Base-by-base conservation (phyloP, 2,113 vertebrate genomes). In the Mormyrus lacerda region DNA sequence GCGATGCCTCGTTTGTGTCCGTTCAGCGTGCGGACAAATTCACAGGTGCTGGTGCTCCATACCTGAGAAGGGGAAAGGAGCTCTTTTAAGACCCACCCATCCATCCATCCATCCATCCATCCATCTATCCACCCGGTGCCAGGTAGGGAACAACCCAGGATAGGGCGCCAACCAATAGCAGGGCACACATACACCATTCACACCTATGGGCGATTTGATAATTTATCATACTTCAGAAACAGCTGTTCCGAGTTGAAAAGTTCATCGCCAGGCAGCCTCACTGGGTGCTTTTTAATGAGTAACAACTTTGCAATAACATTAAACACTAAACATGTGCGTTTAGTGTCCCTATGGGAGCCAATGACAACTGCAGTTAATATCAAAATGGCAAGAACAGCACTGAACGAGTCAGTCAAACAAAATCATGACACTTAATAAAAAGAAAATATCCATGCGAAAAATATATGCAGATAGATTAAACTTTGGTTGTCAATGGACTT, bases 21-120 rank as follows among this genome's bases (percentile, higher is more conserved):
- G 27, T 99, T 99, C 27, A 99, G 96, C 42, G 98, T 99, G 11
- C 98, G 97, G n/a, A 99, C 98, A 91, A 99, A 99, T 92, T 99
- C 98, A 73, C 98, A 99, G 0, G 98, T 99, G 91, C 98, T 99
- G 1, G 98, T 99, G 95, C 98, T 99, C 98, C 98, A 99, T 88
- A 99, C 98, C 98, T 99, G 53, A 0, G 51, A 27, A 24, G 4
- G 48, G 13, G 47, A 19, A 42, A 31, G 87, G 9, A 44, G 39
- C 5, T 15, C 1, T 8, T 47, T 47, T 17, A 47, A 13, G n/a
- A n/a, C n/a, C n/a, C n/a, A n/a, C n/a, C n/a, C 61, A 69, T 0
- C 61, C 55, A n/a, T 58, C 58, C 48, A 9, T 50, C 48, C 48
- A 50, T 50, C 9, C 48, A 50, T 50, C 48, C 44, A 45, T 45